Percentiles rank a stretch among this genome's conserved stretches.
These are phyloP conservation scores for Apistogramma diplotaenia DNA, from an alignment of 2,113 vertebrate species.

Conservation along the genomic window DNA sequence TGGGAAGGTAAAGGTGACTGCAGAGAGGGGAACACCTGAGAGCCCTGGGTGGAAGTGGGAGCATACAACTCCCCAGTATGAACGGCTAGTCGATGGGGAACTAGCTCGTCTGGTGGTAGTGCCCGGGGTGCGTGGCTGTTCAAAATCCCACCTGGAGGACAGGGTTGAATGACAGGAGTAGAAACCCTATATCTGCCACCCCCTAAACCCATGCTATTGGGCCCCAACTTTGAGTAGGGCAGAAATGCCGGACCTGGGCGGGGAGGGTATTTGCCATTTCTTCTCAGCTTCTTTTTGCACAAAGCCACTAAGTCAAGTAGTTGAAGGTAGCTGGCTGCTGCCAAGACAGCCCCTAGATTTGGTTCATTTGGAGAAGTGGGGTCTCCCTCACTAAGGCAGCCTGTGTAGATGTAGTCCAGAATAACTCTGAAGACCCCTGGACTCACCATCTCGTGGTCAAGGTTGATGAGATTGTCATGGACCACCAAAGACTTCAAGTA, in stretches of 20 bases:
- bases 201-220: constrained; percentile 61
- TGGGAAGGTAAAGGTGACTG: constrained; percentile 78
- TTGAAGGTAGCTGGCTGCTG: constrained; percentile 97
- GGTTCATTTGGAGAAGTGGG: constrained; percentile 83
- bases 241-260: constrained; percentile 82
- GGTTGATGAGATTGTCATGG: constrained; percentile 98
- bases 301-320: constrained; percentile 94
- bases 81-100: constrained; percentile 80
- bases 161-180: constrained; percentile 93
- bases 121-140: constrained; percentile 67
- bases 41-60: constrained; percentile 79
- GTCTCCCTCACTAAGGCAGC: constrained; percentile 87
- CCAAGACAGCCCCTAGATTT: constrained; percentile 87
- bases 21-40: constrained; percentile 79
- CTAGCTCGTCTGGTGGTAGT: constrained; percentile 77
- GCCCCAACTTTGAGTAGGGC: constrained; percentile 82
- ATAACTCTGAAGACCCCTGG: constrained; percentile 96
- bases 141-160: constrained; percentile 78
- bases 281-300: constrained; percentile 96
- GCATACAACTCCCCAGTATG: constrained; percentile 91
- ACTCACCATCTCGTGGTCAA: constrained; percentile 99
- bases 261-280: constrained; percentile 90
- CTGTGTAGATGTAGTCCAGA: constrained; percentile 98
- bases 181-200: constrained; percentile 81
- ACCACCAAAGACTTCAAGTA: constrained; percentile 99